Evolutionary conservation across 2,797 vertebrate genomes (phyloP).

Genomic region (Aeoliscus strigatus): DNA sequence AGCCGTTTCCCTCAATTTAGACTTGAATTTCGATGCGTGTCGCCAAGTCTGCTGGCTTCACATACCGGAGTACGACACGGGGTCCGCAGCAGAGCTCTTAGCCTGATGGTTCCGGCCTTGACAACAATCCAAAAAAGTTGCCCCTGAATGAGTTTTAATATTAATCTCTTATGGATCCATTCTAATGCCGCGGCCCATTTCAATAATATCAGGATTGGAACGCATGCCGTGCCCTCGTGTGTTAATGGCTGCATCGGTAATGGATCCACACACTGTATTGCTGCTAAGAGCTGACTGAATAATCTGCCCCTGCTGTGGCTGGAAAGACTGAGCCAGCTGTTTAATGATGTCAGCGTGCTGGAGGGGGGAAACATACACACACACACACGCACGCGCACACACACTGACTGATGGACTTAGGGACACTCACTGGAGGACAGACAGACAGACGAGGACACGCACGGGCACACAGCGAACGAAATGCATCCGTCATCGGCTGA

Average conservation of each 20-base stretch:
- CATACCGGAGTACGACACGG: slow-evolving; percentile 50
- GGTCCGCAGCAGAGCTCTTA: slow-evolving; percentile 20
- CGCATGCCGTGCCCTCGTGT: slow-evolving; percentile 61
- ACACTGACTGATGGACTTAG: slow-evolving; percentile 32
- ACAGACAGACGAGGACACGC: slow-evolving; percentile 41
- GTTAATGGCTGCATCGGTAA: slow-evolving; percentile 71
- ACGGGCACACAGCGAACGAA: slow-evolving; percentile 52
- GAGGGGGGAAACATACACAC: slow-evolving; percentile 57
- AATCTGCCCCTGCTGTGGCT: slow-evolving; percentile 76
- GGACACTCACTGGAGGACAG: slow-evolving; percentile 55
- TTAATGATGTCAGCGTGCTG: slow-evolving; percentile 75
- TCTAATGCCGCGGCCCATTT: slow-evolving; percentile 69
- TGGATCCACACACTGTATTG: slow-evolving; percentile 72
- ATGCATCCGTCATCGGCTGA: slow-evolving; percentile 63
- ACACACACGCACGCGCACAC: slow-evolving; percentile 15
- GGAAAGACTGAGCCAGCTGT: slow-evolving; percentile 77
- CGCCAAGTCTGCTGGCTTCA: slow-evolving; percentile 54
- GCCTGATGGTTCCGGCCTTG: slow-evolving; percentile 36
- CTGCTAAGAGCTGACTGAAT: slow-evolving; percentile 74
- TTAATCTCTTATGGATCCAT: slow-evolving; percentile 69
- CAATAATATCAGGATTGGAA: slow-evolving; percentile 68
- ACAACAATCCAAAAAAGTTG: slow-evolving; percentile 39
- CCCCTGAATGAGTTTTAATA: slow-evolving; percentile 43
- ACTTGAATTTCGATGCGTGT: slow-evolving; percentile 59
- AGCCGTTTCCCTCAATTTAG: slow-evolving; percentile 70